phyloP scores from a whole-genome alignment of 2,888 invertebrate species.

The Patella ulyssiponensis region DNA sequence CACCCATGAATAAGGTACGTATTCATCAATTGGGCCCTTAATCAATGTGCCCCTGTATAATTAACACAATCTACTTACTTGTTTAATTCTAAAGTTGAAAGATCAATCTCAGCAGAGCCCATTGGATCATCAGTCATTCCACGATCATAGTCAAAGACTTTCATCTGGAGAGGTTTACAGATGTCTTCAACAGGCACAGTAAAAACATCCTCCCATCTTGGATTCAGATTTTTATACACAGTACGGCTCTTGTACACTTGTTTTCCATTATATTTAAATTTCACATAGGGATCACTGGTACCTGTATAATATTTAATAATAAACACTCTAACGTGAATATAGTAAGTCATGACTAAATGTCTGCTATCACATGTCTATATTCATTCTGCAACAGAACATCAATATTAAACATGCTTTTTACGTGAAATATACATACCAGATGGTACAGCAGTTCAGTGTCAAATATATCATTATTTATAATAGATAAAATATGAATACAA shows the following conservation, averaged over 20 bases:
- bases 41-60: neutral
- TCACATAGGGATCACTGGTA: constrained; percentile 97
- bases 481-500: too few species aligned
- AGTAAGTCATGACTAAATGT: too few species aligned
- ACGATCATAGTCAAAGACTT: constrained; percentile 97
- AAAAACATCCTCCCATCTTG: constrained; percentile 98
- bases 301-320: constrained; percentile 74
- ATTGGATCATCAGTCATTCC: constrained; percentile 96
- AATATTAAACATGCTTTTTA: too few species aligned
- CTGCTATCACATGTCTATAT: too few species aligned
- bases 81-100: constrained; percentile 85
- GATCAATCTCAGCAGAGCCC: constrained; percentile 90
- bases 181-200: constrained; percentile 78
- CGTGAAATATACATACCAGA: too few species aligned
- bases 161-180: constrained; percentile 61
- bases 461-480: too few species aligned
- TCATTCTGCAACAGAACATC: too few species aligned
- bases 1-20: too few species aligned
- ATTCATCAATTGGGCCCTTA: too few species aligned
- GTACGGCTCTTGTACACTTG: constrained; percentile 94
- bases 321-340: too few species aligned
- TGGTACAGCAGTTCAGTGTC: too few species aligned
- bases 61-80: constrained; percentile 61
- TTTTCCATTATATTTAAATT: constrained; percentile 90
- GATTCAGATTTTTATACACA: constrained; percentile 94